Percentiles rank a stretch among this genome's conserved stretches.
Evolutionary conservation across 2,113 vertebrate species (phyloP).

Genomic region (Hyaena hyaena): DNA sequence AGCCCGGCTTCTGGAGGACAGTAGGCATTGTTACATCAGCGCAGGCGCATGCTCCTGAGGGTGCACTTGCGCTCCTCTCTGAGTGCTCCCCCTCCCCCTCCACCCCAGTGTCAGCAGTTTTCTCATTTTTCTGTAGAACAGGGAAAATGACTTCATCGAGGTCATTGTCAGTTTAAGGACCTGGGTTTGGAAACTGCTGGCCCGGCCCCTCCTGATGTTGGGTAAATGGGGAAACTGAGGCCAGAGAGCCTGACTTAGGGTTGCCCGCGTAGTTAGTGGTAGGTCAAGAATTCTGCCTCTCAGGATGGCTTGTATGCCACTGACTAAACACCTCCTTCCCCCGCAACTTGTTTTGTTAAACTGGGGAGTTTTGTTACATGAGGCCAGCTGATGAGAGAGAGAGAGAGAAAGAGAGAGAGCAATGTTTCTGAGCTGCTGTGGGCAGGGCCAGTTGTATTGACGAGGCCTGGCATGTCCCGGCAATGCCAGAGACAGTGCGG

Average conservation of each 20-base stretch:
- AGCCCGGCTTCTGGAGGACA: too few species aligned
- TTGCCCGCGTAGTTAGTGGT: not conserved
- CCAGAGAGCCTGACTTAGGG: not conserved
- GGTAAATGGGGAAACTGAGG: not conserved
- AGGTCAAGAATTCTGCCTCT: not conserved
- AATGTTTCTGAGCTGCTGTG: not conserved
- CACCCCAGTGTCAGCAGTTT: not conserved
- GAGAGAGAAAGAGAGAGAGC: not conserved
- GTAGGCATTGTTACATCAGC: not conserved
- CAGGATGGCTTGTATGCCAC: not conserved
- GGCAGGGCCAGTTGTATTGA: not conserved
- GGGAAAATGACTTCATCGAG: too few species aligned
- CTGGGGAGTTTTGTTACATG: not conserved
- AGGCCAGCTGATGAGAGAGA: not conserved
- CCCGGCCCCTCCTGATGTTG: too few species aligned
- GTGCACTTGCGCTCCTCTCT: not conserved
- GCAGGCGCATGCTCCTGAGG: fast-evolving
- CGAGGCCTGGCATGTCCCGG: fast-evolving
- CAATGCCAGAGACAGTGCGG: not conserved
- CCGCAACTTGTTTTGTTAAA: not conserved
- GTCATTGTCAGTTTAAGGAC: not conserved
- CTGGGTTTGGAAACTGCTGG: not conserved
- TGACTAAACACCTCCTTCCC: not conserved
- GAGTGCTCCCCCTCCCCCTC: fast-evolving
- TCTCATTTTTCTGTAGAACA: not conserved